Conservation (phyloP, 2,888 invertebrate genomes). For the Tachystola acroxantha region DNA sequence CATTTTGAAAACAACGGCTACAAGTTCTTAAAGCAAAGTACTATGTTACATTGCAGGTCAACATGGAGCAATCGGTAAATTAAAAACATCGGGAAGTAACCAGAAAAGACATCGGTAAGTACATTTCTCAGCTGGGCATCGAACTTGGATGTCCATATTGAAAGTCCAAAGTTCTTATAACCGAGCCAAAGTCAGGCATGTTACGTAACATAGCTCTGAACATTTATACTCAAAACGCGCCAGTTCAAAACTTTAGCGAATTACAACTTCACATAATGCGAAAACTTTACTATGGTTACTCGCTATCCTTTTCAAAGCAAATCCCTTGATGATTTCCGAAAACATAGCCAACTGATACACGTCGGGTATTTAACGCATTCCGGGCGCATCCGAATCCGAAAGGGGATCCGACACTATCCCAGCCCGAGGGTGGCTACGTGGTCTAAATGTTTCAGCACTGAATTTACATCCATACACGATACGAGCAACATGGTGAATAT, state of each 20-base stretch:
- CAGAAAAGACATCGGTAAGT: too few relatives aligned
- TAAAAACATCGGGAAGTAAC: too few relatives aligned
- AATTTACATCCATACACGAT: conserved; percentile 28
- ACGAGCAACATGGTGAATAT: conserved; percentile 38
- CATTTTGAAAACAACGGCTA: too few relatives aligned
- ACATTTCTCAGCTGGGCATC: too few relatives aligned
- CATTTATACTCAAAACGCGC: too few relatives aligned
- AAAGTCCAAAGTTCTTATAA: too few relatives aligned
- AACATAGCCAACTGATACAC: conserved; percentile 39
- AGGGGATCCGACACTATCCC: conserved; percentile 31
- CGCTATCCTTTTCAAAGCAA: conserved; percentile 1
- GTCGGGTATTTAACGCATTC: conserved; percentile 50
- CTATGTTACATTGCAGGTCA: too few relatives aligned
- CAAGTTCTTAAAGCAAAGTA: too few relatives aligned
- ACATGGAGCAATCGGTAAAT: too few relatives aligned
- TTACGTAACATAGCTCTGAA: too few relatives aligned
- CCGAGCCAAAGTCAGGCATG: too few relatives aligned
- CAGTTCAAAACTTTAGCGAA: not conserved
- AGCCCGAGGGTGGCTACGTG: conserved; percentile 47
- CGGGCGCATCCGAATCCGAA: conserved; percentile 38
- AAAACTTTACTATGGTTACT: not conserved
- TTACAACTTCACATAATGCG: not conserved
- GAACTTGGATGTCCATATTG: too few relatives aligned
- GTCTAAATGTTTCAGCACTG: conserved; percentile 63
- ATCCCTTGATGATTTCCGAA: conserved; percentile 20